Evolutionary conservation across 2,797 vertebrate genomes (phyloP), one percentile per base, ranked within the genome.

Genomic region (Schizopygopsis malacanthus): DNA sequence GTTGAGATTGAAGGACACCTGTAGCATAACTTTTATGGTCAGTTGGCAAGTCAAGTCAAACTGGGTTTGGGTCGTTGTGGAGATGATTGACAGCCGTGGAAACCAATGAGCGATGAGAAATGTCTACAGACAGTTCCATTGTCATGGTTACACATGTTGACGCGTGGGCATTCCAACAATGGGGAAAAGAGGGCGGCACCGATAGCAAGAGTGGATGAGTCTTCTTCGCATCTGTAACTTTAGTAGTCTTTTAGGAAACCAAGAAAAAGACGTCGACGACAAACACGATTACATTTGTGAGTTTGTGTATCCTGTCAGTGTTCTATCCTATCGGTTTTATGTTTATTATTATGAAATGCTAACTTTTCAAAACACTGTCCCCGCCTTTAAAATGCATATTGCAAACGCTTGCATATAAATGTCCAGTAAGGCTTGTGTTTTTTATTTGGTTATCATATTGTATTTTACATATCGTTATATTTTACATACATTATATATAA

Each of bases 151-250:
- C 90, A 13, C 67, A 65, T 13, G 63, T 80, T 89, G 83, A 86
- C 93, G 39, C 71, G 63, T 90, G 90, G 87, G 92, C 93, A 93
- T 93, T 94, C 92, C 92, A 91, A 88, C 91, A 92, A 91, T 89
- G 18, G 92, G 93, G 90, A 89, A 82, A 79, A 7, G 37, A 81
- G 88, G 95, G 95, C 92, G 95, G 94, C 93, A 85, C 90, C 52
- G 18, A 63, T 56, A 96, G 94, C 96, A 96, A 6, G 95, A 90
- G 89, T 91, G 95, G 85, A 81, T 94, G 93, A 91, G 77, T 92
- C 84, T 72, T 83, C 78, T 63, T 72, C 56, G 77, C 72, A 52
- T 80, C 81, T 75, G 33, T 41, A 76, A 67, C 33, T 67, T 82
- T 39, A 7, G 39, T 4, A 18, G 59, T n/a, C 56, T 43, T 80